Conservation (phyloP, 2,113 vertebrate species). For the Gymnogyps californianus region DNA sequence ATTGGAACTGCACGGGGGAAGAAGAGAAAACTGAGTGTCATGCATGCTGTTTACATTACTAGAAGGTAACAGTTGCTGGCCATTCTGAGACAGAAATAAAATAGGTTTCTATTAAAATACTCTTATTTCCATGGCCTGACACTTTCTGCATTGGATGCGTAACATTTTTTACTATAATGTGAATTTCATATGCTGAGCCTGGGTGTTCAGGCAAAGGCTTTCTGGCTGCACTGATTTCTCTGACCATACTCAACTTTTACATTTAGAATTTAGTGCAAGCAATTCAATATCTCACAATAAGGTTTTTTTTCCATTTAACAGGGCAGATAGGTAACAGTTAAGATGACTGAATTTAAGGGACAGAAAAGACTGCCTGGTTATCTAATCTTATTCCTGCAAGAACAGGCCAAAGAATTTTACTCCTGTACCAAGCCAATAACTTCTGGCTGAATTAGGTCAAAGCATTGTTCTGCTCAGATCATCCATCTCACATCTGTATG, state of each 20-base stretch:
- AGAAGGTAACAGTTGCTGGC: background rate
- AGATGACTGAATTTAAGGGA: background rate
- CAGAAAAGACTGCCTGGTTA: background rate
- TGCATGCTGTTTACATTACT: background rate
- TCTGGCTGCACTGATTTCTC: background rate
- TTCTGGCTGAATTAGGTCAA: constrained; percentile 14
- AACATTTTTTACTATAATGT: background rate
- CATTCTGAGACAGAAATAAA: background rate
- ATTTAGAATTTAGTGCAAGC: background rate
- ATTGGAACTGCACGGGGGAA: background rate
- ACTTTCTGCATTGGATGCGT: background rate
- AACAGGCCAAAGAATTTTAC: constrained; percentile 22
- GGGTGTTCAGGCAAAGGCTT: background rate
- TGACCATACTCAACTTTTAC: background rate
- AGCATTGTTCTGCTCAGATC: background rate
- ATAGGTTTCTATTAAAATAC: background rate
- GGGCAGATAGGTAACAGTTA: background rate
- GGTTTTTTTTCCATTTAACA: background rate
- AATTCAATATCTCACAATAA: background rate
- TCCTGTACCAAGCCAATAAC: background rate
- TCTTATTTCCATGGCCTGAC: background rate
- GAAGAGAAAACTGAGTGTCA: background rate
- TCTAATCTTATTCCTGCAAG: background rate
- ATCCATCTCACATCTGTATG: background rate
- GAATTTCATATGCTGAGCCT: background rate